These are phyloP conservation scores for Mesorhabditis spiculigera DNA, from an alignment of 2,888 invertebrate species.

Conservation along the genomic window DNA sequence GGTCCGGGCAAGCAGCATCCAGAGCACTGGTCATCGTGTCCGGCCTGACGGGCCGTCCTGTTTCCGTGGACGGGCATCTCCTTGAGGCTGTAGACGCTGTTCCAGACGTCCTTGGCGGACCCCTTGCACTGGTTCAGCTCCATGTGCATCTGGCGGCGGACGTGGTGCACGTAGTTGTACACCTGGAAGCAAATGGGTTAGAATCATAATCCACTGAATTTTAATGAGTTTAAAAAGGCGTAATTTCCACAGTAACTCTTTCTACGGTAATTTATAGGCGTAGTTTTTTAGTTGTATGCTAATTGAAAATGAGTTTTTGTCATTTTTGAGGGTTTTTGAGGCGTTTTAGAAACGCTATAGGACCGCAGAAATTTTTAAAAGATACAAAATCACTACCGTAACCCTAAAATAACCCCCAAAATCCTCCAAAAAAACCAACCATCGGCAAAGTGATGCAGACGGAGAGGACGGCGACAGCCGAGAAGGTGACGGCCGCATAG, in stretches of 20 bases:
- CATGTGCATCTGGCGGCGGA: slow-evolving; percentile 42
- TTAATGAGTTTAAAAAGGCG: too few relatives aligned
- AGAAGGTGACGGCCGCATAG: slow-evolving; percentile 45
- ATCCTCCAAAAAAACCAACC: slow-evolving; percentile 13
- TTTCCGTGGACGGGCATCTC: slow-evolving; percentile 38
- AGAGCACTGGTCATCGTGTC: slow-evolving; percentile 42
- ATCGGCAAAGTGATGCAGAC: slow-evolving; percentile 47
- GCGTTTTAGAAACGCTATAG: too few relatives aligned
- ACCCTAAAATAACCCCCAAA: neutral
- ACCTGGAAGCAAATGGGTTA: slow-evolving; percentile 6
- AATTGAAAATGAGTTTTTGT: neutral
- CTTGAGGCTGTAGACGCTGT: slow-evolving; percentile 38
- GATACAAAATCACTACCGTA: neutral
- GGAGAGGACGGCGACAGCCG: slow-evolving; percentile 44
- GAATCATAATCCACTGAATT: neutral
- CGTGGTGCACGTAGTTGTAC: slow-evolving; percentile 48
- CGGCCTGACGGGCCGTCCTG: slow-evolving; percentile 38
- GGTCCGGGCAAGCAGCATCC: slow-evolving; percentile 49
- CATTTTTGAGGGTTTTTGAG: too few relatives aligned
- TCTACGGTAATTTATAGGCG: neutral
- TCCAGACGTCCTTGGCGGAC: slow-evolving; percentile 44
- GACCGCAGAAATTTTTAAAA: too few relatives aligned
- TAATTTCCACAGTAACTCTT: neutral
- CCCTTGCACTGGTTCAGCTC: slow-evolving; percentile 44
- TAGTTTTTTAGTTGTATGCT: neutral